Evolutionary conservation across 2,113 vertebrate species (phyloP).

Genomic region (Lasiurus borealis): DNA sequence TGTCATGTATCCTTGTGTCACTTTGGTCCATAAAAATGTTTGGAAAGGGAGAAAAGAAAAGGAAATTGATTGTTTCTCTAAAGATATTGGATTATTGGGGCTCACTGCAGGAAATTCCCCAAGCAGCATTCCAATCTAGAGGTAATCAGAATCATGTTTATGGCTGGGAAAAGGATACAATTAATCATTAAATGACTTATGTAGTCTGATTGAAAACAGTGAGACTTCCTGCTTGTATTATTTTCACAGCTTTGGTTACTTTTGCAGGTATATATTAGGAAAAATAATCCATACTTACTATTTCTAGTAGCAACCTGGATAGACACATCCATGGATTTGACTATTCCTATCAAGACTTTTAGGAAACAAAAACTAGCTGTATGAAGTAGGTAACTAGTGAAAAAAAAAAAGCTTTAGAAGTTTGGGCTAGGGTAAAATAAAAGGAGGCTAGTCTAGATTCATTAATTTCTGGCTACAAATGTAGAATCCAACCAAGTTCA

Average conservation of each 20-base stretch:
- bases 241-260: neutral
- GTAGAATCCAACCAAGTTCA: neutral
- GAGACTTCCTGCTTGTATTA: neutral
- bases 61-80: conserved; percentile 19
- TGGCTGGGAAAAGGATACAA: conserved; percentile 9
- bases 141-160: neutral
- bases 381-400: conserved; percentile 2
- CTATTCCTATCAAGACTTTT: neutral
- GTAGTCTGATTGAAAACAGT: neutral
- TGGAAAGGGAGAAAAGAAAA: neutral
- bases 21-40: neutral
- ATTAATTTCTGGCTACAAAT: neutral
- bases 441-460: neutral
- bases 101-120: conserved; percentile 51
- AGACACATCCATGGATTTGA: neutral
- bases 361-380: neutral
- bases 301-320: neutral
- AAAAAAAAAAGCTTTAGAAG: neutral
- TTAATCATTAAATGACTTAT: neutral
- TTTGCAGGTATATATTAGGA: neutral
- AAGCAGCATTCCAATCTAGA: conserved; percentile 9
- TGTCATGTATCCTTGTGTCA: conserved; percentile 12
- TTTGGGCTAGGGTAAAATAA: neutral
- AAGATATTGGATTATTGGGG: neutral
- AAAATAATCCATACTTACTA: neutral